These are phyloP conservation scores for Lasaia peninsularis DNA, from an alignment of 1,140 invertebrate species.

Conservation along the genomic window DNA sequence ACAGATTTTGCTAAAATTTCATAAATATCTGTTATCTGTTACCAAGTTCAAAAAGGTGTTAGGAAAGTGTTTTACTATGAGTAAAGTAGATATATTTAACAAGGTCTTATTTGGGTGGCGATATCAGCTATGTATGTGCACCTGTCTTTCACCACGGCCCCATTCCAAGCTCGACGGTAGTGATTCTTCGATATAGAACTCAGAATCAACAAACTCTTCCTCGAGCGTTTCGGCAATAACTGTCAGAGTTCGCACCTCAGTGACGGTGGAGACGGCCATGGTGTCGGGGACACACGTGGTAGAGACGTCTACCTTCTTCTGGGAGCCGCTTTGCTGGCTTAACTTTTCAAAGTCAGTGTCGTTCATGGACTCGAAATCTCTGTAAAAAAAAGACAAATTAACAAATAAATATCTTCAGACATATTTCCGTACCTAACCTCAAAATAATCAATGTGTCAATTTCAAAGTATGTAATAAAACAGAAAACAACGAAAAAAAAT, in stretches of 20 bases:
- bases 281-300: constrained; percentile 51
- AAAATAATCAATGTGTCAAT: no score
- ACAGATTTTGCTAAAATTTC: no score
- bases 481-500: no score
- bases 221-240: constrained; percentile 41
- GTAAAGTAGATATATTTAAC: not conserved
- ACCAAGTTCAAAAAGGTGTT: no score
- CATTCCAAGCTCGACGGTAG: constrained; percentile 84
- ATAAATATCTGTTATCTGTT: no score
- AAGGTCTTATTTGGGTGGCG: constrained; percentile 39
- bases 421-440: no score
- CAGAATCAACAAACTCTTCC: constrained; percentile 85
- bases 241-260: constrained; percentile 60
- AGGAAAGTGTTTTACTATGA: no score
- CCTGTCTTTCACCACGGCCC: constrained; percentile 73
- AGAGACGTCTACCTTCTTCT: constrained; percentile 54
- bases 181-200: constrained; percentile 93
- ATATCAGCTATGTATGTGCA: constrained; percentile 38
- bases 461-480: no score
- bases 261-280: constrained; percentile 52
- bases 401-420: no score
- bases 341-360: constrained; percentile 91
- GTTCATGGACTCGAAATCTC: constrained; percentile 87
- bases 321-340: constrained; percentile 77
- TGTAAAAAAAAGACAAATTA: constrained; percentile 40